Base-by-base conservation (phyloP, 2,888 invertebrate species). In the Sinodicranocentrus sp. region DNA sequence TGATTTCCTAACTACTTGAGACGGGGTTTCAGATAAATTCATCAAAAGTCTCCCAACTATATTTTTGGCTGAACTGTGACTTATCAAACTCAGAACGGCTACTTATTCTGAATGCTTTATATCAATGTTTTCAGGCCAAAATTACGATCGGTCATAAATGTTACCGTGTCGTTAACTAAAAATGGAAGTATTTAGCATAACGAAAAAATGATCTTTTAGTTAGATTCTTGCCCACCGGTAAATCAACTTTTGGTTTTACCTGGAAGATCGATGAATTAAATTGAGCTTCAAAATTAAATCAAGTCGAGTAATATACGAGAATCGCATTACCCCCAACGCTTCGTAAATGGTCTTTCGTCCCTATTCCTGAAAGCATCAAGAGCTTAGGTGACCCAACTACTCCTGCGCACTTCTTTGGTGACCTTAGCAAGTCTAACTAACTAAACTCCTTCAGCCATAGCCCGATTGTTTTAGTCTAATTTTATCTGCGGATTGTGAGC, bases 351-450 rank as follows among this genome's bases (percentile, higher is more conserved):
- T 82, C 23, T 52, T 79, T 76, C 0, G 85, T 84, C 1, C 87
- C 85, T 1, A 87, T 77, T 48, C 86, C 87, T 17, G 77, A 80
- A 0, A 87, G 44, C 77, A 85, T 76, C 0, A 87, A 26, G 1
- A 85, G 21, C 67, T 99, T 98, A 0, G 99, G 97, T 0, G 98
- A 95, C 90, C 98, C 98, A 0, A 99, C 93, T 0, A 98, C 93
- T 0, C 99, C 99, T 0, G 95, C 97, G 0, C 96, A 99, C 95
- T 90, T 97, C 97, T 90, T 95, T 97, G 43, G 93, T 93, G 0
- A 96, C 96, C 84, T 94, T 91, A 0, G 96, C 94, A 95, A 93
- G 88, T 94, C 93, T 0, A 94, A 90, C 91, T 94, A 94, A 70
- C 94, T 94, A 72, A 95, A 94, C 57, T 95, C 92, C 1, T 95